These are phyloP conservation scores for Polyergus mexicanus DNA, from an alignment of 1,140 invertebrate genomes.

Conservation along the genomic window DNA sequence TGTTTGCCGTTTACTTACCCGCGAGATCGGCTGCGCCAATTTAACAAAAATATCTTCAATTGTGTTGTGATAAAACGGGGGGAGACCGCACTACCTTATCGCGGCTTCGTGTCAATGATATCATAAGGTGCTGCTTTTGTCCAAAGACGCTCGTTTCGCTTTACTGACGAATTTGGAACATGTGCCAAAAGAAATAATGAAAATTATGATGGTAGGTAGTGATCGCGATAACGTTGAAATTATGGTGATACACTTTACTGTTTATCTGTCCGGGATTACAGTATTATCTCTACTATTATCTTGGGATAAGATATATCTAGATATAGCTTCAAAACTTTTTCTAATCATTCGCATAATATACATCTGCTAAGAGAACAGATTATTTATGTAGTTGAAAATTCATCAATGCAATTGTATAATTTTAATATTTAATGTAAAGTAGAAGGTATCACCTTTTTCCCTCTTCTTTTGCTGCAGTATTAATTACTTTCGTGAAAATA, in stretches of 20 bases:
- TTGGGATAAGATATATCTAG: constrained; percentile 40
- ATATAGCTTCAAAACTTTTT: constrained; percentile 4
- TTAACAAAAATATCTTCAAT: constrained; percentile 39
- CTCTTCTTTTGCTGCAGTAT: background rate
- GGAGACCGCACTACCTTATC: background rate
- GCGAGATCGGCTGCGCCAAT: constrained; percentile 43
- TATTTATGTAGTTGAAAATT: background rate
- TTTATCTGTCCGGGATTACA: background rate
- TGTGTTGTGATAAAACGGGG: constrained; percentile 67
- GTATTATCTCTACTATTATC: background rate
- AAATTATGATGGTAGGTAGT: constrained; percentile 70
- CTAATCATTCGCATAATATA: background rate
- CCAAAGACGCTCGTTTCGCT: constrained; percentile 58
- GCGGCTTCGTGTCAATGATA: constrained; percentile 45
- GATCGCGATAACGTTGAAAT: constrained; percentile 47
- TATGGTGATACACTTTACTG: constrained; percentile 42
- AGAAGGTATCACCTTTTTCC: background rate
- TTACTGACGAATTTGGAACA: constrained; percentile 52
- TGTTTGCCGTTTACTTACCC: background rate
- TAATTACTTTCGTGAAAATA: background rate
- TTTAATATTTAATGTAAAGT: background rate
- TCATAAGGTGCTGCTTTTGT: constrained; percentile 65
- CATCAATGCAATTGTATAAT: background rate
- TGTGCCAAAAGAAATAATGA: constrained; percentile 45
- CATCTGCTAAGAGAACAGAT: background rate